Base-by-base conservation (phyloP, 2,888 invertebrate species). In the Cremastobaeus sp. region DNA sequence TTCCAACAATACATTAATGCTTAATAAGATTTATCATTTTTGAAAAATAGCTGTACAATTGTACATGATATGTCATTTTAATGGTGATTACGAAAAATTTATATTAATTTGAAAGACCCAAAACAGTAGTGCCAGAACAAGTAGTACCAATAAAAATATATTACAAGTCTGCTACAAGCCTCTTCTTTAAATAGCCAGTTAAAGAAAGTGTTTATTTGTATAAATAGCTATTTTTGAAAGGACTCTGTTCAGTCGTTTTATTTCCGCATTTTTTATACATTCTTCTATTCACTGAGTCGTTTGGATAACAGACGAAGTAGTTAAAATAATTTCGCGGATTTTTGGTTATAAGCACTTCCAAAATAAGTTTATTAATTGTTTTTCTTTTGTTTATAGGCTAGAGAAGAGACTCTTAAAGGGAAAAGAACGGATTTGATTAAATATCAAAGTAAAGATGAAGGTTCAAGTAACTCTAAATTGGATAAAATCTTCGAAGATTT, bases 351-450 rank as follows among this genome's bases (percentile, higher is more conserved):
- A n/a, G n/a, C n/a, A n/a, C n/a, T n/a, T n/a, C n/a, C n/a, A n/a
- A n/a, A n/a, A n/a, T n/a, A n/a, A n/a, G n/a, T n/a, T 17, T 25
- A 25, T 35, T 0, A 12, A 55, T 41, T 41, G n/a, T 34, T 47
- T 32, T 17, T 30, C 74, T 18, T 21, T n/a, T 14, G 8, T 48
- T 57, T 12, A 11, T 84, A 92, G 92, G 91, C 91, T 15, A 89
- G 91, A 74, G 90, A 91, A 83, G 91, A 91, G 83, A 91, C 92
- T 84, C 85, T 92, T 30, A 78, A 84, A 62, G 84, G 81, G 62
- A 89, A 88, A 83, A 88, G 88, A 84, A 88, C 88, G 60, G 90
- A 89, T 50, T 85, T 90, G 79, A 81, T 89, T 70, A 86, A 88
- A 76, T 86, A 80, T 81, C 84, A 82, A 76, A 85, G 83, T 15